These are phyloP conservation scores for Heliconius cydno DNA, from an alignment of 2,888 invertebrate species.

Conservation along the genomic window DNA sequence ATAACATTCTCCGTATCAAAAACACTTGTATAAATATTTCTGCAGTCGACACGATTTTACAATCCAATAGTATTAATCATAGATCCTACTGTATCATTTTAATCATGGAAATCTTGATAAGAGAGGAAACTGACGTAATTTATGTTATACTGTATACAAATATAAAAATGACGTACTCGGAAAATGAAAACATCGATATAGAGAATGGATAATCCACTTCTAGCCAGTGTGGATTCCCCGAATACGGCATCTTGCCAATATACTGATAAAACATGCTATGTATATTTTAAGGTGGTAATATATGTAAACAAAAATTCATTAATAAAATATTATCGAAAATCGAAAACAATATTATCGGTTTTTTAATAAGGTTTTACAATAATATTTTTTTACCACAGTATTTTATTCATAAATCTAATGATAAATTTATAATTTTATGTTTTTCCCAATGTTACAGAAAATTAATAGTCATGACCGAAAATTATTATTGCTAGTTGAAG, in stretches of 20 bases:
- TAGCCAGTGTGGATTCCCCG: constrained; percentile 58
- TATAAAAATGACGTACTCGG: background rate
- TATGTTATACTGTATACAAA: background rate
- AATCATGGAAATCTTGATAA: constrained; percentile 1
- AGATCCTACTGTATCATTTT: background rate
- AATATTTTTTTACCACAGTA: background rate
- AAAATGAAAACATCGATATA: background rate
- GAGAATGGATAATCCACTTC: constrained; percentile 54
- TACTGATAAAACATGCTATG: background rate
- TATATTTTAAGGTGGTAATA: background rate
- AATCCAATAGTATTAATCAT: background rate
- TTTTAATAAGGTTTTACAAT: too few species aligned
- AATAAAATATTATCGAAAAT: background rate
- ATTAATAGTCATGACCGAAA: background rate
- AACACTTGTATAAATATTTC: constrained; percentile 1
- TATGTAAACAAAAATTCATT: background rate
- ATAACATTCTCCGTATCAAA: background rate
- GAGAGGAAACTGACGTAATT: constrained; percentile 20
- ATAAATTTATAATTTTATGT: background rate
- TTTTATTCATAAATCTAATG: background rate
- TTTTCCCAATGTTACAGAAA: background rate
- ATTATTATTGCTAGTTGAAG: background rate
- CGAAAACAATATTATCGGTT: background rate
- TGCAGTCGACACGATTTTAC: background rate
- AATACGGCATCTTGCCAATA: constrained; percentile 49